A percentile compares a stretch with the other conserved stretches of the same genome.
Conservation (phyloP, 2,888 invertebrate genomes). For the Dicycla oo region DNA sequence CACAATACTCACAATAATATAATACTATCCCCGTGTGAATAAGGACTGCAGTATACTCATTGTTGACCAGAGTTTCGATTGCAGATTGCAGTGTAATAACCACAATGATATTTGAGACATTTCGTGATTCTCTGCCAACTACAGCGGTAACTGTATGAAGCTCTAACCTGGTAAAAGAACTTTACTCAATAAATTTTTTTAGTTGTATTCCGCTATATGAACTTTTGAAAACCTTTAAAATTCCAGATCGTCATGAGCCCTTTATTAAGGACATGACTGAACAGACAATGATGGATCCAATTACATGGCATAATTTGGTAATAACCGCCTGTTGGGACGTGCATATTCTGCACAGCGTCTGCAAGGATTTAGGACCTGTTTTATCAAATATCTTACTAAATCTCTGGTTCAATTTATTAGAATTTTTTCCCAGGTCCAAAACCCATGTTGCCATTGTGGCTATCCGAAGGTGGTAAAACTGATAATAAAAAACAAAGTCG, state of each 20-base stretch:
- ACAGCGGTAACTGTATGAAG: conserved; percentile 3
- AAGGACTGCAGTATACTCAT: conserved; percentile 17
- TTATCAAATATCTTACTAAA: background rate
- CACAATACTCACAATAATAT: conserved; percentile 4
- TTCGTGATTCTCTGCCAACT: conserved; percentile 15
- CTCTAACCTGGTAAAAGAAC: background rate
- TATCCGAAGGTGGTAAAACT: background rate
- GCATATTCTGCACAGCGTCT: background rate
- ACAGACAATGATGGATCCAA: conserved; percentile 2
- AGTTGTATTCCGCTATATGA: background rate
- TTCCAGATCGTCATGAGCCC: background rate
- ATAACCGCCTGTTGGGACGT: background rate
- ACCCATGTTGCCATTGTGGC: background rate
- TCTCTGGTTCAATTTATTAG: background rate
- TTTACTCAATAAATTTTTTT: background rate
- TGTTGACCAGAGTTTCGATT: conserved; percentile 41
- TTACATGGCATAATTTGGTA: background rate
- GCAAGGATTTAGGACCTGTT: background rate
- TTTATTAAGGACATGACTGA: conserved; percentile 11
- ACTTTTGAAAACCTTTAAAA: background rate
- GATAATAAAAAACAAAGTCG: too few species aligned
- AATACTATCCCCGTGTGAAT: conserved; percentile 44
- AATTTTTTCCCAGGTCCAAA: too few species aligned
- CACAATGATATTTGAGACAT: conserved; percentile 48
- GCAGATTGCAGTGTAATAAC: conserved; percentile 26